Base-by-base conservation (phyloP, 2,888 invertebrate genomes). In the Drosophila sordidula region DNA sequence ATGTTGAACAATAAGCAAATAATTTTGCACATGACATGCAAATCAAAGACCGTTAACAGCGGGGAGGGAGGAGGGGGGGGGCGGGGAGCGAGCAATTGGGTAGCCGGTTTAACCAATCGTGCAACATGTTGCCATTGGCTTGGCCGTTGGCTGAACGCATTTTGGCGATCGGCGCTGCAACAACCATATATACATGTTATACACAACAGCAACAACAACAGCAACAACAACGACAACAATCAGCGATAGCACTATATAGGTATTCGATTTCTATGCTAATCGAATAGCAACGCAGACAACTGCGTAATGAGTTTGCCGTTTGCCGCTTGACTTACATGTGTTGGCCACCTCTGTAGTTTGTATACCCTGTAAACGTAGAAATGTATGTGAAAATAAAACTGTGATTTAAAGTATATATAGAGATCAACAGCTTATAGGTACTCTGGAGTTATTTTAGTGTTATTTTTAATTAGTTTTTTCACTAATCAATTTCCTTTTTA, bases 261-360 rank as follows among this genome's bases (percentile, higher is more conserved):
- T 65, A 75, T 82, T 67, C 70, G 75, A 87, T 83, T 83, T 71
- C 75, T 74, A 87, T 83, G 89, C 82, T 86, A 83, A 88, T 88
- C 84, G 62, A 76, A 70, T 77, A 45, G 66, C 75, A 66, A 59
- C 56, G 36, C 49, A 22, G 34, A 42, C 56, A 86, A 55, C 88
- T 73, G 86, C 80, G 86, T 82, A 86, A 88, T 86, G 83, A 86
- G 83, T 75, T 76, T 38, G 47, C 46, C 66, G 61, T 54, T 78
- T 74, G 70, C 64, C 65, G 70, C 69, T 76, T 79, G 89, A 79
- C 82, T 88, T 80, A 83, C 88, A 78, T 70, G 52, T 80, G 86
- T 78, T 70, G 47, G 47, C 54, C 52, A 54, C 29, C 44, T 44
- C 44, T 42, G 46, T 39, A 46, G 11, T 49, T 29, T 5, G 29